phyloP scores from a whole-genome alignment of 2,113 vertebrate genomes.

The Stigmatopora nigra region DNA sequence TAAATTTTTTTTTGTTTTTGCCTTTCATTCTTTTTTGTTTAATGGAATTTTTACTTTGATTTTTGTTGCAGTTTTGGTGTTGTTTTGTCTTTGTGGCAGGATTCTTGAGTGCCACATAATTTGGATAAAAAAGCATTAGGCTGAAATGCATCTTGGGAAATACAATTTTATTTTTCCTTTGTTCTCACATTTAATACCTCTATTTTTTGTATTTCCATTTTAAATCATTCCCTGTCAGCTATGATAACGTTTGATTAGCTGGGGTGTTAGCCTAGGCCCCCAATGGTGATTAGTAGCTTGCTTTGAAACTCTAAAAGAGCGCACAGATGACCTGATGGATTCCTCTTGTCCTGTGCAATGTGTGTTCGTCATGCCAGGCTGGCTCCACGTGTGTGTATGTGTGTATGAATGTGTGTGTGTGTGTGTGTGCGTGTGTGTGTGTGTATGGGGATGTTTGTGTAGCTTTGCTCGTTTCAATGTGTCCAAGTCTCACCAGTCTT shows the following conservation, averaged over 20 bases:
- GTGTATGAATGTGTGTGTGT: constrained; percentile 20
- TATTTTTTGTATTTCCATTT: background rate
- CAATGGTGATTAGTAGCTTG: background rate
- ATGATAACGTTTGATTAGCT: background rate
- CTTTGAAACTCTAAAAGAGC: constrained; percentile 33
- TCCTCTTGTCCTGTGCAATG: constrained; percentile 67
- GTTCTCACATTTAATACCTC: background rate
- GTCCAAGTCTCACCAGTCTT: constrained; percentile 67
- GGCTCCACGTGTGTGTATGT: constrained; percentile 37
- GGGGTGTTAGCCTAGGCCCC: background rate
- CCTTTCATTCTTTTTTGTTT: no score
- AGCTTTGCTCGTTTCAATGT: constrained; percentile 64
- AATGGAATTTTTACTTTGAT: no score
- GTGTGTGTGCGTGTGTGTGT: constrained; percentile 22
- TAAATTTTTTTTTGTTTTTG: no score
- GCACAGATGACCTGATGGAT: constrained; percentile 50
- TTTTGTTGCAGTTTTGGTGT: no score
- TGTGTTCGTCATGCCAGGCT: constrained; percentile 65
- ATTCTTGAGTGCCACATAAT: no score
- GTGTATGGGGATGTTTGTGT: constrained; percentile 11
- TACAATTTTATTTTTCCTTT: background rate
- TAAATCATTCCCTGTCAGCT: no score
- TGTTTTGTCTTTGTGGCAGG: no score
- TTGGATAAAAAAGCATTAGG: background rate
- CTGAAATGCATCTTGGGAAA: background rate